phyloP scores from a whole-genome alignment of 2,113 vertebrate genomes.

The Ochotona curzoniae region DNA sequence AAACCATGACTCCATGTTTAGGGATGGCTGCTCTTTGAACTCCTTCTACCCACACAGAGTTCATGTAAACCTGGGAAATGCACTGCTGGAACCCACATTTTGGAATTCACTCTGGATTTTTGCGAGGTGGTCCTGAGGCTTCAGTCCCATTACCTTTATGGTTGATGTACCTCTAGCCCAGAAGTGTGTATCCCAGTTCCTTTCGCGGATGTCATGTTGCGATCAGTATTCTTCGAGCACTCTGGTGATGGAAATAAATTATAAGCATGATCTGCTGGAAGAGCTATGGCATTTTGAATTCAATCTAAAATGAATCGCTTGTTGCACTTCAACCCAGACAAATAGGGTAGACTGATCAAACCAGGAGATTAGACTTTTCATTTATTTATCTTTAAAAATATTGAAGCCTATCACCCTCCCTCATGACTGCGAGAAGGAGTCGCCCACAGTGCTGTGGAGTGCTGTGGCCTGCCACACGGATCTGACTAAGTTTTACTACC shows the following conservation, averaged over 20 bases:
- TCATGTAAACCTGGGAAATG: not conserved
- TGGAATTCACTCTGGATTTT: not conserved
- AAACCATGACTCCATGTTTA: too few species aligned
- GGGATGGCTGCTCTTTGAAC: too few species aligned
- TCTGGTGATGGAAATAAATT: not conserved
- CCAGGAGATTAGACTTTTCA: too few species aligned
- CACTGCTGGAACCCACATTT: not conserved
- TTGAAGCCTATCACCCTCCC: too few species aligned
- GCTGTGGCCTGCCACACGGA: too few species aligned
- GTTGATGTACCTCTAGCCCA: not conserved
- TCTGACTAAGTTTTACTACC: too few species aligned
- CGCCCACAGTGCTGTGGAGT: too few species aligned
- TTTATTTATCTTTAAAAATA: too few species aligned
- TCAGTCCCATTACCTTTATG: not conserved
- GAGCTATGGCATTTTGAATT: not conserved
- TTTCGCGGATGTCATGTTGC: not conserved
- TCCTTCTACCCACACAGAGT: not conserved
- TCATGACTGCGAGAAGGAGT: too few species aligned
- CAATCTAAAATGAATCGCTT: not conserved
- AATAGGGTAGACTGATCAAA: too few species aligned
- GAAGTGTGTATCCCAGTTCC: not conserved
- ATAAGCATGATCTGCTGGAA: not conserved
- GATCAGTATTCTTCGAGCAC: not conserved
- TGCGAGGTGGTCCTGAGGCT: not conserved
- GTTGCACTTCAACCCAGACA: not conserved